Evolutionary conservation across 2,113 vertebrate species (phyloP), one percentile per base, ranked within the genome.

Genomic region (Thermophis baileyi): DNA sequence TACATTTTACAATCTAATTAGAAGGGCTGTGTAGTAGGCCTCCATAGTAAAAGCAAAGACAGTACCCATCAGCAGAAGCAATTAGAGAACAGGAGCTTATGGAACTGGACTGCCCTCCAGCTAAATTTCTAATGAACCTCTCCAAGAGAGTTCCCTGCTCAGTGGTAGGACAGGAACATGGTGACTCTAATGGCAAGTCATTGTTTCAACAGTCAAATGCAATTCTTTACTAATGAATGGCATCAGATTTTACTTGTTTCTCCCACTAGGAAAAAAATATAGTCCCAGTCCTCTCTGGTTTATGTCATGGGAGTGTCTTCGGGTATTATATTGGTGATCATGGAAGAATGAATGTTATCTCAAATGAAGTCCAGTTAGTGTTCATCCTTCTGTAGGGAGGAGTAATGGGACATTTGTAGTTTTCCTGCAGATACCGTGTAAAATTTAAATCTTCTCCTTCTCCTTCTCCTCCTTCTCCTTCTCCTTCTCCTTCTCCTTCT

Each of bases 1-100:
- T 98, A 97, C 96, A 96, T 98, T 98, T 98, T 98, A 98, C 98
- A 98, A 98, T 98, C 97, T 98, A 98, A 98, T 98, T 98, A 98
- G 97, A 98, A 97, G 96, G 97, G 89, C 96, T 57, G 95, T 96
- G 96, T 96, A 98, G 96, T 96, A 96, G 96, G 97, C 94, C 95
- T 95, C 97, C 95, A 97, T 97, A 98, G 97, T 97, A 97, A 97
- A 97, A 97, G 96, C 96, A 94, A 97, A 96, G 97, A 97, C 97
- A 97, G 97, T 93, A 92, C 95, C 96, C 95, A 97, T 94, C 97
- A 96, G 97, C 96, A 97, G 97, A 98, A 97, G 96, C 97, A 98
- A 98, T 98, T 98, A 98, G 98, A 98, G 97, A 97, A 97, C 97
- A 98, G 97, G 97, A 97, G 97, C 97, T 97, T 97, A 96, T 96